These are phyloP conservation scores for Gibbula magus DNA, from an alignment of 2,888 invertebrate species.

Conservation along the genomic window DNA sequence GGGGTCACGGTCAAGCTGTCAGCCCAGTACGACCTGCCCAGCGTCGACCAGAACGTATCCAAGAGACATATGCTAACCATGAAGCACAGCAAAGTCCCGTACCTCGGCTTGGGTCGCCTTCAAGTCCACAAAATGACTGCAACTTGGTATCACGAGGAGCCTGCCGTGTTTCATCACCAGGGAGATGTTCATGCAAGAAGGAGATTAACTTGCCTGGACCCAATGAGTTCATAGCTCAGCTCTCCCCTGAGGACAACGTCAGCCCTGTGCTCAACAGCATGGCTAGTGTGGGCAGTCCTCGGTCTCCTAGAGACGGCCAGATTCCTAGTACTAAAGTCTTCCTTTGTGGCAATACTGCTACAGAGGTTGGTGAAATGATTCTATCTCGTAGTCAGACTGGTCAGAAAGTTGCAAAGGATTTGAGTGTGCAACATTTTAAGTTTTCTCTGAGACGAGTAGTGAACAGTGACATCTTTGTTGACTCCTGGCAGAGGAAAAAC, in stretches of 20 bases:
- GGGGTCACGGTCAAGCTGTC: background rate
- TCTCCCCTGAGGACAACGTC: background rate
- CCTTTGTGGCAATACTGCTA: conserved; percentile 58
- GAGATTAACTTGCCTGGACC: background rate
- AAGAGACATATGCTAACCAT: too few species aligned
- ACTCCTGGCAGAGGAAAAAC: background rate
- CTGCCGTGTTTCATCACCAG: background rate
- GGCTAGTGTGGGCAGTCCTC: background rate
- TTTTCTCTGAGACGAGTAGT: conserved; percentile 1
- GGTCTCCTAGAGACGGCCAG: background rate
- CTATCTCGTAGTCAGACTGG: conserved; percentile 16
- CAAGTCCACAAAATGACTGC: too few species aligned
- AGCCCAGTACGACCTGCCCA: background rate
- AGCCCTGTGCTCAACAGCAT: background rate
- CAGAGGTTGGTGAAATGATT: conserved; percentile 43
- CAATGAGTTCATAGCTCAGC: background rate
- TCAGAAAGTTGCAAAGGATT: background rate
- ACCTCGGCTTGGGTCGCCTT: too few species aligned
- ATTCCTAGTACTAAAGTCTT: conserved; percentile 55
- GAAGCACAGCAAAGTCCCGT: too few species aligned
- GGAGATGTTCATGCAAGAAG: too few species aligned
- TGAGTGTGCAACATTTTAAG: conserved; percentile 12
- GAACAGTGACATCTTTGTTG: background rate
- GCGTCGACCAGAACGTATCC: background rate
- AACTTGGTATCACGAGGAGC: background rate